Evolutionary conservation across 1,140 invertebrate species (phyloP).

Genomic region (Conus ventricosus): DNA sequence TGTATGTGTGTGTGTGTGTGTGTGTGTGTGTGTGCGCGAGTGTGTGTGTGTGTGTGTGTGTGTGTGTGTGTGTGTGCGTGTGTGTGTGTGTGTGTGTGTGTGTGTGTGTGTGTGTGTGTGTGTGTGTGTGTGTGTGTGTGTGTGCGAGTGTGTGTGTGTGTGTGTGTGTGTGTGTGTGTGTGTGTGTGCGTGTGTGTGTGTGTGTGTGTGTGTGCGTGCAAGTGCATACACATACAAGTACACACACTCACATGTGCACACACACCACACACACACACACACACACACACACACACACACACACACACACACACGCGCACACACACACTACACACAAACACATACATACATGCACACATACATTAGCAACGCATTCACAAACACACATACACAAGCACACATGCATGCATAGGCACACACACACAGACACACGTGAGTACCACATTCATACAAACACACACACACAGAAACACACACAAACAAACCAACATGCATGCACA

Average conservation of each 20-base stretch:
- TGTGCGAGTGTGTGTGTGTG: conserved; percentile 12
- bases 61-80: too few species aligned
- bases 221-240: too few species aligned
- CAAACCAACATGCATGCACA: too few species aligned
- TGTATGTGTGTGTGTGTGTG: conserved; percentile 8
- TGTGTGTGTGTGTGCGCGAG: background rate
- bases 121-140: conserved; percentile 9
- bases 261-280: too few species aligned
- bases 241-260: too few species aligned
- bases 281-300: too few species aligned
- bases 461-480: background rate
- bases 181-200: background rate
- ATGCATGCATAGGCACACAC: background rate
- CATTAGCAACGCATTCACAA: background rate
- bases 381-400: background rate
- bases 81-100: too few species aligned
- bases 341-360: background rate
- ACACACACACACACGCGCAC: too few species aligned
- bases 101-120: too few species aligned
- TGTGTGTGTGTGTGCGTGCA: background rate
- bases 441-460: too few species aligned
- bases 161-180: conserved; percentile 13
- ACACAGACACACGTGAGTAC: background rate
- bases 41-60: too few species aligned
- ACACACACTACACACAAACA: background rate